These are phyloP conservation scores for Dromococcyx pavoninus DNA, from an alignment of 2,797 vertebrate species.

Conservation along the genomic window DNA sequence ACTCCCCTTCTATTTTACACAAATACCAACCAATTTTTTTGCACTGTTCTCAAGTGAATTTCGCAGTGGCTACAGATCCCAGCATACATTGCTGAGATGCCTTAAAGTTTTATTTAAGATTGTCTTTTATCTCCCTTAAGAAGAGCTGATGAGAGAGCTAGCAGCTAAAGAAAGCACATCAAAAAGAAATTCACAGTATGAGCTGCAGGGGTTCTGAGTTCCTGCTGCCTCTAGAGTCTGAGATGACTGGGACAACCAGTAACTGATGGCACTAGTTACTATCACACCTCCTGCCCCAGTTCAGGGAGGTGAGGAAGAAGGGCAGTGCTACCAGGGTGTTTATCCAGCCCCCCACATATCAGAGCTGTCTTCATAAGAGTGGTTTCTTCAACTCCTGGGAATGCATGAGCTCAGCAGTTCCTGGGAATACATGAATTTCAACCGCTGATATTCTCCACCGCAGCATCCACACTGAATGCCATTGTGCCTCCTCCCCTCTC, in stretches of 20 bases:
- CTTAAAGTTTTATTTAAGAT: neutral
- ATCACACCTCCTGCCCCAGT: neutral
- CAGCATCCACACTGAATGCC: accelerated
- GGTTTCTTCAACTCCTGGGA: neutral
- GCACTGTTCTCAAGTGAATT: neutral
- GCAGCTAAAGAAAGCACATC: neutral
- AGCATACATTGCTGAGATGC: neutral
- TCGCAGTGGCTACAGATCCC: neutral
- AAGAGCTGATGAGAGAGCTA: neutral
- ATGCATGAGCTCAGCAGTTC: neutral
- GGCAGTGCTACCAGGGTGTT: neutral
- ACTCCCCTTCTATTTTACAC: neutral
- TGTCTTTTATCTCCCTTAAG: neutral
- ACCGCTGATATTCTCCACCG: neutral
- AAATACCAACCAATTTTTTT: neutral
- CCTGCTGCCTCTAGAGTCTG: neutral
- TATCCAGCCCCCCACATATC: neutral
- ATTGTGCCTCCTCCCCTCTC: neutral
- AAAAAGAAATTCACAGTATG: neutral
- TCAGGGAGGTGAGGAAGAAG: neutral
- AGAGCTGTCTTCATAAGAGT: neutral
- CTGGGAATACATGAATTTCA: neutral
- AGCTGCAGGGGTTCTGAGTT: neutral
- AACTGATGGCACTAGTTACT: neutral
- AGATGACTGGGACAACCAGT: neutral